These are phyloP conservation scores for Plagodis dolabraria DNA, from an alignment of 2,888 invertebrate species.

Conservation along the genomic window DNA sequence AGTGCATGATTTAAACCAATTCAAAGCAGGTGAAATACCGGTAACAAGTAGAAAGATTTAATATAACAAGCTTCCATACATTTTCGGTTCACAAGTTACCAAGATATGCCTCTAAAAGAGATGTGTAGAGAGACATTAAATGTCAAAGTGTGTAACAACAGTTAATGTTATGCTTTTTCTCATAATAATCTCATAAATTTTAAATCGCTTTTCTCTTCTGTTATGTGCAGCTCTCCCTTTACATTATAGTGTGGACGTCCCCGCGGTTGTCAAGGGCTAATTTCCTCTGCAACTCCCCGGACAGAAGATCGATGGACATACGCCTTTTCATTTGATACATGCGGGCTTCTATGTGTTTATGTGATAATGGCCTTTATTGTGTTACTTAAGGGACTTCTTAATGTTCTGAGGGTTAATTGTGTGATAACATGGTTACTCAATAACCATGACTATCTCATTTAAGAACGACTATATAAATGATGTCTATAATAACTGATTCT, in stretches of 20 bases:
- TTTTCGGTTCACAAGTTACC: no score
- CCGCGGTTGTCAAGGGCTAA: slow-evolving; percentile 51
- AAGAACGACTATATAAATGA: no score
- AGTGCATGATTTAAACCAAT: no score
- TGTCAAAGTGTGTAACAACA: no score
- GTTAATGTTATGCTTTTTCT: no score
- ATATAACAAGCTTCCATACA: no score
- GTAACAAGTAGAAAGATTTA: no score
- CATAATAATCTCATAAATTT: background rate
- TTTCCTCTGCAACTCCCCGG: slow-evolving; percentile 47
- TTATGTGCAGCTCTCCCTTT: slow-evolving; percentile 19
- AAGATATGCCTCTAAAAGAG: no score
- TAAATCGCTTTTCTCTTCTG: slow-evolving; percentile 22
- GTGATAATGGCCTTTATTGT: slow-evolving; percentile 19
- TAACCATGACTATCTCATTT: no score
- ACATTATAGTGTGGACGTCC: slow-evolving; percentile 45
- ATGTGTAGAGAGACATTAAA: no score
- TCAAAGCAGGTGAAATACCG: no score
- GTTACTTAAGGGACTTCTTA: background rate
- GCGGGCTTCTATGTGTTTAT: slow-evolving; percentile 20
- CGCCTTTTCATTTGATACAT: slow-evolving; percentile 38
- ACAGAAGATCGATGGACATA: slow-evolving; percentile 49
- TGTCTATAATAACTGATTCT: no score
- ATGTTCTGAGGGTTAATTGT: background rate
- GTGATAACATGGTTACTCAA: background rate